Conservation (phyloP, 2,888 invertebrate genomes). For the Melanotus villosus region DNA sequence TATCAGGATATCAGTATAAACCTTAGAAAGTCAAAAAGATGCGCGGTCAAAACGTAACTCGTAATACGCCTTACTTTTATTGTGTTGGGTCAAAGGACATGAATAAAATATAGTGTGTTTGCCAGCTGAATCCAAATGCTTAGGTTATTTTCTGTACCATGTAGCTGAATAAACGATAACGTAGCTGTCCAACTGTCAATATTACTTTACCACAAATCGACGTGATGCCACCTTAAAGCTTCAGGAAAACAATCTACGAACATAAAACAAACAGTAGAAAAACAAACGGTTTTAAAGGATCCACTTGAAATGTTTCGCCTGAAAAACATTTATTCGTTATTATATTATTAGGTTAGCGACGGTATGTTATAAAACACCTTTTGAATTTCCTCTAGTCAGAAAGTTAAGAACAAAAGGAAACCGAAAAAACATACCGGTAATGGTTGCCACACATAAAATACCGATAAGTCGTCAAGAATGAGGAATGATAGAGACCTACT, state of each 20-base stretch:
- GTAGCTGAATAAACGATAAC: slow-evolving; percentile 37
- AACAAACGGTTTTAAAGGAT: slow-evolving; percentile 5
- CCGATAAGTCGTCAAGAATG: slow-evolving; percentile 55
- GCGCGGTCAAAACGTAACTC: slow-evolving; percentile 44
- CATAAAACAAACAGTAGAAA: not conserved
- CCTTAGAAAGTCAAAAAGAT: slow-evolving; percentile 36
- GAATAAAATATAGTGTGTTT: slow-evolving; percentile 56
- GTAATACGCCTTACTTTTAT: slow-evolving; percentile 53
- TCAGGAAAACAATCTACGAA: slow-evolving; percentile 27
- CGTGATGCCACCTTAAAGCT: slow-evolving; percentile 32
- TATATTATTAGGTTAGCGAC: slow-evolving; percentile 11
- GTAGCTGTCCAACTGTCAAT: slow-evolving; percentile 33
- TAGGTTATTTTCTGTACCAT: slow-evolving; percentile 35
- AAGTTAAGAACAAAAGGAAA: slow-evolving; percentile 40
- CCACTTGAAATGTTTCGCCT: not conserved
- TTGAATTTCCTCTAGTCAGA: slow-evolving; percentile 20
- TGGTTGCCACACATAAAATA: slow-evolving; percentile 51
- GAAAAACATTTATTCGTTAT: slow-evolving; percentile 11
- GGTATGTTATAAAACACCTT: slow-evolving; percentile 41
- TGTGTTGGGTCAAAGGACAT: slow-evolving; percentile 56
- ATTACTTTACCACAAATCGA: slow-evolving; percentile 32
- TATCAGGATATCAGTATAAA: slow-evolving; percentile 30
- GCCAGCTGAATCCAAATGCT: slow-evolving; percentile 44
- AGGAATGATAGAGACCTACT: slow-evolving; percentile 53
- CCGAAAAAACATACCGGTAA: slow-evolving; percentile 45